Evolutionary conservation across 2,888 invertebrate species (phyloP), one percentile per base, ranked within the genome.

Genomic region (Liodrosophila aerea): DNA sequence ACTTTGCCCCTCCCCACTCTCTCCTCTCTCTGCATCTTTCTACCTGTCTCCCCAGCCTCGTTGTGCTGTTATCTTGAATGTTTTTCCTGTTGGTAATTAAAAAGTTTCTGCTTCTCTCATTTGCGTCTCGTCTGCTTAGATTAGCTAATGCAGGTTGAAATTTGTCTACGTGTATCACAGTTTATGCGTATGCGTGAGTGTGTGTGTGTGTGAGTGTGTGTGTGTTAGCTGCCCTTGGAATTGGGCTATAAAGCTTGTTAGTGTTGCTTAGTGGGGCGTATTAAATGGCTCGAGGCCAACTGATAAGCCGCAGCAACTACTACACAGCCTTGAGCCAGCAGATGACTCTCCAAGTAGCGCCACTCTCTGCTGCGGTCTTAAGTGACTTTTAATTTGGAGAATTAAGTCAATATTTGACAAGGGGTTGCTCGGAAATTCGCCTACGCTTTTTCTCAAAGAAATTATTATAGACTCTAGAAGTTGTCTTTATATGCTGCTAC

Each of bases 21-120:
- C 40, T 30, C 13, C 15, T 22, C 12, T 18, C 16, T 7, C 47
- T 27, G 39, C 18, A 15, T 40, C n/a, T 4, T 2, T n/a, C 31
- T 41, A 7, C 7, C 31, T 16, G 13, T 4, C 36, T 49, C 41
- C 47, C 15, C 22, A 12, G 16, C 27, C 39, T 40, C 29, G n/a
- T 27, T 18, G n/a, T 41, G 33, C 46, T 58, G 73, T 70, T 77
- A 75, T 78, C 80, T 78, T 50, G 63, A 80, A 69, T 74, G 80
- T 66, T 78, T 76, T 78, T 78, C 76, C 80, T 76, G 83, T 83
- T 82, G 78, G 72, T 78, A 78, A 78, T 78, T 78, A 78, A 78
- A 78, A 78, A 78, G 83, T 78, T 83, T 82, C 66, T 50, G 61
- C 71, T 46, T 39, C 41, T 59, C 50, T 49, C 52, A 53, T 53